Evolutionary conservation across 2,888 invertebrate species (phyloP), one percentile per base, ranked within the genome.

Genomic region (Drosophila trichaetosa): DNA sequence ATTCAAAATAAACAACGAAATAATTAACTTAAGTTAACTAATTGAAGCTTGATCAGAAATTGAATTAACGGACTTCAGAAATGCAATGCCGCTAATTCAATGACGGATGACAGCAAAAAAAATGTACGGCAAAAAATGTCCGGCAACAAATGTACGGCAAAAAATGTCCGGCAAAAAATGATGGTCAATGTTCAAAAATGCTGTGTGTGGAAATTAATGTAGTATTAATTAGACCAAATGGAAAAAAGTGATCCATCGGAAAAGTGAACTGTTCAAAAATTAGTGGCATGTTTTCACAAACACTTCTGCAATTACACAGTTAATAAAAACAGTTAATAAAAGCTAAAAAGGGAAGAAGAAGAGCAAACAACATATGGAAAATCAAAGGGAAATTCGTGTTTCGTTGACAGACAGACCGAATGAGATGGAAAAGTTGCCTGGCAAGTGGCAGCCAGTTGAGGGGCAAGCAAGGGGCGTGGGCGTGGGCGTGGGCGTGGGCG

Each of bases 361-460:
- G 33, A 33, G 33, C 21, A 21, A 16, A 24, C 13, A 2, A 21
- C 13, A 21, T 21, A 0, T 21, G 21, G 7, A 2, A 24, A 16
- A 46, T 24, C 7, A 21, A 46, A 21, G 7, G 7, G 0, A 46
- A 46, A 16, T 24, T 42, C 6, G 10, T n/a, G n/a, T 10, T n/a
- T 42, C 2, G 11, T 11, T 11, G n/a, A 4, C 6, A 7, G 13
- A 13, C 42, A 21, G 1, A 21, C 13, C 3, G 21, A 46, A 13
- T 13, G 21, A 3, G 13, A 46, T 21, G 46, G 21, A 21, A 16
- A 46, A 16, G 4, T 13, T 8, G 5, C 2, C 10, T 0, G n/a
- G 5, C 40, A 67, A 34, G 54, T 64, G 63, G 36, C 46, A 33
- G 36, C 11, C 13, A 24, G n/a, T 29, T 11, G 4, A 10, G 16